These are phyloP conservation scores for Leptodirus hochenwartii DNA, from an alignment of 2,888 invertebrate genomes.

Conservation along the genomic window DNA sequence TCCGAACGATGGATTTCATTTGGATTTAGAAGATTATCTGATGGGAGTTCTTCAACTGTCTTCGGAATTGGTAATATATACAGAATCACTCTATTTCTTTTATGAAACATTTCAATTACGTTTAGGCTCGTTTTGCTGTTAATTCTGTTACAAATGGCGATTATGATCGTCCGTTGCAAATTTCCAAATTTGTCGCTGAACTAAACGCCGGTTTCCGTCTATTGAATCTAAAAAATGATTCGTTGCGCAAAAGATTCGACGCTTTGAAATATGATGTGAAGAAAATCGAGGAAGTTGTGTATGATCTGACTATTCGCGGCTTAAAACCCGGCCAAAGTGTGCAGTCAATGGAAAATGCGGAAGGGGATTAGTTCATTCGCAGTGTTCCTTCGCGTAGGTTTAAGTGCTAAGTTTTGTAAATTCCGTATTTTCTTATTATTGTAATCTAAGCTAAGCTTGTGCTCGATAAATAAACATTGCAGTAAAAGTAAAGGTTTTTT, in stretches of 20 bases:
- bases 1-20: conserved; percentile 59
- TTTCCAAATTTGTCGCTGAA: conserved; percentile 71
- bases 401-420: too few species aligned
- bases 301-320: conserved; percentile 70
- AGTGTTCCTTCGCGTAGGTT: too few species aligned
- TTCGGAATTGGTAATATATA: conserved; percentile 54
- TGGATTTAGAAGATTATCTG: conserved; percentile 83
- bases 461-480: too few species aligned
- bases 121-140: conserved; percentile 57
- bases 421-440: too few species aligned
- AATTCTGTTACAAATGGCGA: conserved; percentile 74
- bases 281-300: conserved; percentile 84
- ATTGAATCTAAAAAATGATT: conserved; percentile 80
- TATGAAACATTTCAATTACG: conserved; percentile 8
- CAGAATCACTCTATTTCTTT: conserved; percentile 5
- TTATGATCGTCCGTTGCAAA: conserved; percentile 61
- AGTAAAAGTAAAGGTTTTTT: too few species aligned
- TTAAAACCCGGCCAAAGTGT: conserved; percentile 27
- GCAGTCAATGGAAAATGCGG: too few species aligned
- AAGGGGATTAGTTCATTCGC: too few species aligned
- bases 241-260: conserved; percentile 70
- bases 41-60: conserved; percentile 68
- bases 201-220: conserved; percentile 79
- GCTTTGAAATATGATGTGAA: conserved; percentile 81
- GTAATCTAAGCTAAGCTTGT: too few species aligned